These are phyloP conservation scores for Peromyscus aztecus DNA, from an alignment of 2,797 vertebrate species.

Conservation along the genomic window DNA sequence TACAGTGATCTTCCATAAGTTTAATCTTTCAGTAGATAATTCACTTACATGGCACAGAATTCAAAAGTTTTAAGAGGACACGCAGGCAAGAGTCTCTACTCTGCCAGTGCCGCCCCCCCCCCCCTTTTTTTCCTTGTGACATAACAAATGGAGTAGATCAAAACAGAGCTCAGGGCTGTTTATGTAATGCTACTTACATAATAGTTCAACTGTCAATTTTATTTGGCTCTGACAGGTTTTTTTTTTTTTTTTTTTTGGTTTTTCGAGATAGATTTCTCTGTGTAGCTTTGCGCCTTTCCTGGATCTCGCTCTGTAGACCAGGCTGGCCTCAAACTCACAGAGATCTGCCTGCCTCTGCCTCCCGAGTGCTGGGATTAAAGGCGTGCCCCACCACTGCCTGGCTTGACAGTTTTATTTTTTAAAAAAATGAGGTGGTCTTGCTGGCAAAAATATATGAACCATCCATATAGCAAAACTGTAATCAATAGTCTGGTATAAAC, in stretches of 20 bases:
- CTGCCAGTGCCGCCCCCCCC: too few relatives aligned
- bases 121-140: background rate
- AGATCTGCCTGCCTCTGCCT: too few relatives aligned
- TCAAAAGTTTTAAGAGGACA: background rate
- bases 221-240: background rate
- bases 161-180: background rate
- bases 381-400: too few relatives aligned
- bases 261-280: too few relatives aligned
- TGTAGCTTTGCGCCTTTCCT: too few relatives aligned
- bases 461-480: background rate
- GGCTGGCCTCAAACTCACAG: too few relatives aligned
- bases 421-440: background rate
- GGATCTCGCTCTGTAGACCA: too few relatives aligned
- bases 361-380: too few relatives aligned
- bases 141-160: background rate
- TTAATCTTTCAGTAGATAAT: conserved; percentile 34
- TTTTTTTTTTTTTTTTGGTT: too few relatives aligned
- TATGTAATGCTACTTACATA: background rate
- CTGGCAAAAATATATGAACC: conserved; percentile 22
- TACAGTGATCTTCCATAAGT: background rate
- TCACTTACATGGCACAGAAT: conserved; percentile 20
- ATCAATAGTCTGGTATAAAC: conserved; percentile 38
- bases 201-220: background rate
- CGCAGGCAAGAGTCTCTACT: background rate
- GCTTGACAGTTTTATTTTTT: background rate